Evolutionary conservation across 92 coral and sea anemone species (phyloP).

Genomic region (Umimayanthus kanabou): DNA sequence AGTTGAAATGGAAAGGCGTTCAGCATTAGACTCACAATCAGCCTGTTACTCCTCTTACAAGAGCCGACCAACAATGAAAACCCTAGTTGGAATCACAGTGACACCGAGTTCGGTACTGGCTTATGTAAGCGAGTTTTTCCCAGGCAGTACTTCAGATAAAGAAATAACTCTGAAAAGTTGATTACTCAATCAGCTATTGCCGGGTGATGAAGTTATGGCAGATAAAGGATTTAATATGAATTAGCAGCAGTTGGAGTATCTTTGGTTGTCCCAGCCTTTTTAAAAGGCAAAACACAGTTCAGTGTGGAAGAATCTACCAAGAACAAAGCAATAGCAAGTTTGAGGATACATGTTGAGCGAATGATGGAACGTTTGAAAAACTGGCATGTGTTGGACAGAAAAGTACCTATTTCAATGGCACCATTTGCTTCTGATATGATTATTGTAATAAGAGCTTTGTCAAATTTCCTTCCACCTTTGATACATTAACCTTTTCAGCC

Average conservation of each 20-base stretch:
- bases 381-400: slow-evolving; percentile 44
- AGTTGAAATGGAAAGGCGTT: slow-evolving; percentile 22
- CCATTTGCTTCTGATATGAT: slow-evolving; percentile 57
- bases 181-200: neutral
- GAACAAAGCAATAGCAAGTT: slow-evolving; percentile 63
- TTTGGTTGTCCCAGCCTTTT: slow-evolving; percentile 9
- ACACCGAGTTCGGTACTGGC: slow-evolving; percentile 37
- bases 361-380: slow-evolving; percentile 45
- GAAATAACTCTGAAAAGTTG: slow-evolving; percentile 26
- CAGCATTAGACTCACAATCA: slow-evolving; percentile 21
- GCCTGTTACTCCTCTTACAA: slow-evolving; percentile 35
- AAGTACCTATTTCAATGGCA: slow-evolving; percentile 47
- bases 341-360: slow-evolving; percentile 61
- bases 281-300: slow-evolving; percentile 48
- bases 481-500: slow-evolving; percentile 32
- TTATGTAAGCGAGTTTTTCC: slow-evolving; percentile 20
- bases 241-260: slow-evolving; percentile 25
- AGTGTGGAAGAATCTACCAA: slow-evolving; percentile 52
- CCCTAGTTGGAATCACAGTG: slow-evolving; percentile 12
- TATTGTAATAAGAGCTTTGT: slow-evolving; percentile 52
- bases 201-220: slow-evolving; percentile 42
- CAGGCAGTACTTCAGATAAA: slow-evolving; percentile 22
- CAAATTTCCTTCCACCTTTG: slow-evolving; percentile 49
- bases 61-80: slow-evolving; percentile 23
- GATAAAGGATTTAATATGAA: slow-evolving; percentile 35